Conservation (phyloP, 2,113 vertebrate species). For the Sapajus apella region DNA sequence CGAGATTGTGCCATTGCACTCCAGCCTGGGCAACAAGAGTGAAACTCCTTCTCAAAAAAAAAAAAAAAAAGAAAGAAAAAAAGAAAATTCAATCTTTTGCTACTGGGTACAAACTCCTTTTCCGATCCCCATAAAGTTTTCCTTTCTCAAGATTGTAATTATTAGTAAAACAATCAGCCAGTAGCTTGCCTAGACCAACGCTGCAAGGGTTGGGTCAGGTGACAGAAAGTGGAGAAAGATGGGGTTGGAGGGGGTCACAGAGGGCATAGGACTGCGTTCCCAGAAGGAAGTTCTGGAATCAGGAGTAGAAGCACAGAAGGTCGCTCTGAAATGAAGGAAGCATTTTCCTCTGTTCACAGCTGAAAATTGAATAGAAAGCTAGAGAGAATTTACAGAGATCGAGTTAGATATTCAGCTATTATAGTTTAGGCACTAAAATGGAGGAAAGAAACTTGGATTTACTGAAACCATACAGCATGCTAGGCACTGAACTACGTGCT, state of each 20-base stretch:
- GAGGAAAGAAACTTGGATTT: neutral
- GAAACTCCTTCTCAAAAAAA: too few relatives aligned
- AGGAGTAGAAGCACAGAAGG: neutral
- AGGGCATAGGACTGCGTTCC: neutral
- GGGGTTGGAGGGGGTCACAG: neutral
- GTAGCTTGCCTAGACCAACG: neutral
- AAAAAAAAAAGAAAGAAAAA: neutral
- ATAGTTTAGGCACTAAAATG: neutral
- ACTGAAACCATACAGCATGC: neutral
- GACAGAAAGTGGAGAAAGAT: slow-evolving; percentile 19
- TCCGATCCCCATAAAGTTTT: neutral
- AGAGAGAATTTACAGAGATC: neutral
- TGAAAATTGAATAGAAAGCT: neutral
- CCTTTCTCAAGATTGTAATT: slow-evolving; percentile 37
- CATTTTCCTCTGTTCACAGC: neutral
- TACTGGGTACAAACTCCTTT: neutral
- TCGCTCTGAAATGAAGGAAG: slow-evolving; percentile 28
- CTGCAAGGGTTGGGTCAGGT: neutral
- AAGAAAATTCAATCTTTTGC: slow-evolving; percentile 3
- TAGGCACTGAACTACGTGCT: neutral
- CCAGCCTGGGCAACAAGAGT: too few relatives aligned
- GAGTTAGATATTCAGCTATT: neutral
- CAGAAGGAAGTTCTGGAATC: slow-evolving; percentile 4
- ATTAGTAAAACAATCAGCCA: slow-evolving; percentile 24
- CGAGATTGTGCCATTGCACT: too few relatives aligned